Base-by-base conservation (phyloP, 2,113 vertebrate genomes). In the Chrysochloris asiatica region DNA sequence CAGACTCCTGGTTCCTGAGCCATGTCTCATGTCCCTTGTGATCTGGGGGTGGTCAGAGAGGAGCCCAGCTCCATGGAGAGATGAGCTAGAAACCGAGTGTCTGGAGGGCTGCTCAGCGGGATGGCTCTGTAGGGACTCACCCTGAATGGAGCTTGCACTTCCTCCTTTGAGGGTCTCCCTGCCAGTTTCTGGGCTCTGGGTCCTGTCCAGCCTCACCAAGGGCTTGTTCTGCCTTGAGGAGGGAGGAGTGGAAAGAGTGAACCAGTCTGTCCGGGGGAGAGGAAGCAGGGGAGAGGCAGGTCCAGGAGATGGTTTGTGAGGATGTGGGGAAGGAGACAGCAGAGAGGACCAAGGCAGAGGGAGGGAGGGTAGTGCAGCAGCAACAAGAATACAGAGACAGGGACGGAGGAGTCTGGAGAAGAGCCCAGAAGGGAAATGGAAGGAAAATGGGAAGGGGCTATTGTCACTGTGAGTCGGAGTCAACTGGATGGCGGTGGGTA, bases 81-180 rank as follows among this genome's bases (percentile, higher is more conserved):
- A 86, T 33, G 86, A 84, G 86, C 43, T 86, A 90, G 94, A 93
- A 86, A 90, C 72, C 38, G 89, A 86, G 45, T 59, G 89, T 86
- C 16, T 45, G 78, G 87, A 81, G 92, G 67, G 43, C 78, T 81
- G 86, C 94, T 90, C 47, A 41, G 72, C 30, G 16, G 6, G 22
- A 45, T 30, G 61, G 54, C 38, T 88, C 80, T 30, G 50, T 3
- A 6, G 8, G 61, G 0, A 36, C 59, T 59, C 4, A 0, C 43
- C 72, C n/a, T 36, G 47, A 61, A 76, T 48, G 26, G 52, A 63
- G 36, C 21, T 8, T 21, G 45, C 36, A 33, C 24, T 83, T n/a
- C 52, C 43, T 72, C 0, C 5, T 36, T 21, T 38, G 36, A 69
- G 67, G n/a, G 65, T 48, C 12, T 78, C 59, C 30, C 71, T 78